Percentiles rank a stretch among this genome's conserved stretches.
Evolutionary conservation across 2,113 vertebrate genomes (phyloP).

Genomic region (Acrocephalus arundinaceus): DNA sequence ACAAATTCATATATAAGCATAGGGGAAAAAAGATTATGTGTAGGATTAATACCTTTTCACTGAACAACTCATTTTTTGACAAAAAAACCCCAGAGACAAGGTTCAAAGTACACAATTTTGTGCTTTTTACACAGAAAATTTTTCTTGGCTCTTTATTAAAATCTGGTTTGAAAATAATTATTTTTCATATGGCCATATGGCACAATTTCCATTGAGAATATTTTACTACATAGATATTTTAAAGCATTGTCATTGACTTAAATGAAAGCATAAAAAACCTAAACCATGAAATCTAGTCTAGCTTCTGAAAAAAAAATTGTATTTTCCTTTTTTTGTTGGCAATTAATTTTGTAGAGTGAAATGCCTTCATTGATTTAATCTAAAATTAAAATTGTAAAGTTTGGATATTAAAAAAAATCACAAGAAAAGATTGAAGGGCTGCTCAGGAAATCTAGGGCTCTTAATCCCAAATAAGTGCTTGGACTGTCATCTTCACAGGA

Average conservation of each 20-base stretch:
- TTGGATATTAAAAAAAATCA: not conserved
- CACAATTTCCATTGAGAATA: not conserved
- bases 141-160: not conserved
- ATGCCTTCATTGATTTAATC: not conserved
- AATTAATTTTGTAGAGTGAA: not conserved
- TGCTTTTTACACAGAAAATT: not conserved
- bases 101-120: not conserved
- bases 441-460: not conserved
- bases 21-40: not conserved
- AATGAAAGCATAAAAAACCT: not conserved
- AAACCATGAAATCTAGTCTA: not conserved
- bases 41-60: not conserved
- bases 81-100: not conserved
- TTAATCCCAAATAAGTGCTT: not conserved
- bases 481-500: not conserved
- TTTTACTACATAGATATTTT: not conserved
- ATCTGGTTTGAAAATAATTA: not conserved
- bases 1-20: not conserved
- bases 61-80: not conserved
- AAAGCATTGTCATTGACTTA: not conserved
- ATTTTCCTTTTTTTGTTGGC: not conserved
- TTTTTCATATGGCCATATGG: not conserved
- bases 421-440: not conserved
- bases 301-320: not conserved
- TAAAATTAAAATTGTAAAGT: not conserved